These are phyloP conservation scores for Tretioscincus oriximinensis DNA, from an alignment of 2,113 vertebrate species.

Conservation along the genomic window DNA sequence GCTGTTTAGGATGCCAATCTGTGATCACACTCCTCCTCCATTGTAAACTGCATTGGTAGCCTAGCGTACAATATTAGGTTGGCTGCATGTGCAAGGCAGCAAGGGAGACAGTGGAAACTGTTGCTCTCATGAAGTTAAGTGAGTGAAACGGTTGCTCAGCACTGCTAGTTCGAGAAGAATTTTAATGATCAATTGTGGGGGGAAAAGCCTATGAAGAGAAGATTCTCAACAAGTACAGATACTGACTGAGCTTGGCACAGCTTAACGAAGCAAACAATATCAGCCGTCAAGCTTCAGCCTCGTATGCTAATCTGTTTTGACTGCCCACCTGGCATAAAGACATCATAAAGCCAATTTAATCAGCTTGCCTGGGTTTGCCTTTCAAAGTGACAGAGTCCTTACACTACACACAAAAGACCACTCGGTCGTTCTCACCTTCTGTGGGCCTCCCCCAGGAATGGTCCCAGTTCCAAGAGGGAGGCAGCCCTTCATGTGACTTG, in stretches of 20 bases:
- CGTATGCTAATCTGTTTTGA: background rate
- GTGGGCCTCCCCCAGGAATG: background rate
- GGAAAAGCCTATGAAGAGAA: background rate
- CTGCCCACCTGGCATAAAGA: background rate
- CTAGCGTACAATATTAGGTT: background rate
- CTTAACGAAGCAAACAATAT: background rate
- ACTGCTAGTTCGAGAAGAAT: background rate
- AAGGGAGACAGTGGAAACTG: background rate
- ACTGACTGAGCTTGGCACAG: background rate
- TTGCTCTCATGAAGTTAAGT: no score
- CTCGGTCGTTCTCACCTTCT: background rate
- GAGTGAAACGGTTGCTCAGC: background rate
- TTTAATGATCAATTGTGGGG: background rate
- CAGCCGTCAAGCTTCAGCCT: background rate
- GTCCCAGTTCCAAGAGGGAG: background rate
- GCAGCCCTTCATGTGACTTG: background rate
- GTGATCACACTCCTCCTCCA: background rate
- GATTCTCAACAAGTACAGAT: background rate
- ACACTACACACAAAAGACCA: constrained; percentile 5
- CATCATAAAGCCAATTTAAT: background rate
- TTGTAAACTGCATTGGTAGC: background rate
- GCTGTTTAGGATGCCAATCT: background rate
- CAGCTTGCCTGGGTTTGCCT: background rate
- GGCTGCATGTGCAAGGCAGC: background rate
- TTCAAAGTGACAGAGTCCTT: background rate